These are phyloP conservation scores for Tholera decimalis DNA, from an alignment of 2,888 invertebrate genomes.

Conservation along the genomic window DNA sequence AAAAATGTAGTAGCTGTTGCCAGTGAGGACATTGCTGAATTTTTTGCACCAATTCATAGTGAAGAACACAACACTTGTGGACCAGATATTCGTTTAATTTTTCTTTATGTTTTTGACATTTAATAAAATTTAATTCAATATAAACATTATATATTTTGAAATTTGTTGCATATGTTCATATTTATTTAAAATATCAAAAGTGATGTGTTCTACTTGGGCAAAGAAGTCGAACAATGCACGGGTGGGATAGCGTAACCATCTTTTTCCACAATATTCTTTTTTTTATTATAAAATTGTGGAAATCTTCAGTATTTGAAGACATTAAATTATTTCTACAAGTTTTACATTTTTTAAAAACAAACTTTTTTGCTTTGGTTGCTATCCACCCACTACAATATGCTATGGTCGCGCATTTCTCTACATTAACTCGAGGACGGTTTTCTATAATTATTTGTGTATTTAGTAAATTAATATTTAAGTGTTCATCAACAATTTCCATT, in stretches of 20 bases:
- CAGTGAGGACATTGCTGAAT: too few relatives aligned
- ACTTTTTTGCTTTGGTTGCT: too few relatives aligned
- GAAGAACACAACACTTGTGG: background rate
- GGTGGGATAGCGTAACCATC: slow-evolving; percentile 8
- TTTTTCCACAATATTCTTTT: slow-evolving; percentile 14
- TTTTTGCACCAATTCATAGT: too few relatives aligned
- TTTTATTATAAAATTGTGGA: background rate
- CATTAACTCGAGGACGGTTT: slow-evolving; percentile 6
- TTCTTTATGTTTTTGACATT: background rate
- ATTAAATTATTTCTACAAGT: background rate
- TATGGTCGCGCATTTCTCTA: too few relatives aligned
- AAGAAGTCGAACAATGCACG: slow-evolving; percentile 3
- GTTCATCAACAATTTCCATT: background rate
- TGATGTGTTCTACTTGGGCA: slow-evolving; percentile 12
- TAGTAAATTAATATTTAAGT: background rate
- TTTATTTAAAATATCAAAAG: background rate
- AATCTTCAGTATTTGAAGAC: background rate
- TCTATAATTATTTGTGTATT: background rate
- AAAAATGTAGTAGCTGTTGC: too few relatives aligned
- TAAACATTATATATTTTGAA: background rate
- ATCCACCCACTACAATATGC: too few relatives aligned
- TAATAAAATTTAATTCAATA: background rate
- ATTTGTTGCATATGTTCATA: too few relatives aligned
- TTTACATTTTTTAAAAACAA: too few relatives aligned
- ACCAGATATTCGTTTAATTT: background rate